A percentile compares a stretch with the other conserved stretches of the same genome.
Evolutionary conservation across 2,888 invertebrate genomes (phyloP).

Genomic region (Morinoia aosen): DNA sequence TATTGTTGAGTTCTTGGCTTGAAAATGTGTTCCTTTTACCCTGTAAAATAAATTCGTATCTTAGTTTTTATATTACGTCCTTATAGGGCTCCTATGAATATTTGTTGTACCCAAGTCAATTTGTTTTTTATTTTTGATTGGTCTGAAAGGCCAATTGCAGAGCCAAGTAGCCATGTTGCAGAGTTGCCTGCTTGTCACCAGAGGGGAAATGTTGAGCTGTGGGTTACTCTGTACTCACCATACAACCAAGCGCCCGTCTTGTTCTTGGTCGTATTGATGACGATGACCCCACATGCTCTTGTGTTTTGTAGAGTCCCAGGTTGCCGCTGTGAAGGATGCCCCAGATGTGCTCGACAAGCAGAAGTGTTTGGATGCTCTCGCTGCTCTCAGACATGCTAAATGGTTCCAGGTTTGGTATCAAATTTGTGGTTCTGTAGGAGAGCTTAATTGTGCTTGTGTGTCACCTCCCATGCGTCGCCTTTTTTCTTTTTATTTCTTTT

Average conservation of each 20-base stretch:
- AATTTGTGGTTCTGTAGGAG: slow-evolving; percentile 12
- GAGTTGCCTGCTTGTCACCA: not conserved
- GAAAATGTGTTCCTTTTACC: slow-evolving; percentile 1
- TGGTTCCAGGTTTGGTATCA: slow-evolving; percentile 96
- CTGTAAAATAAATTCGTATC: not conserved
- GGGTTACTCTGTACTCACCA: slow-evolving; percentile 18
- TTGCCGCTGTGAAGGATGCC: slow-evolving; percentile 76
- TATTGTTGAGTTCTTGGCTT: slow-evolving; percentile 32
- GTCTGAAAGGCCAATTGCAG: not conserved
- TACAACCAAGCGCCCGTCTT: slow-evolving; percentile 26
- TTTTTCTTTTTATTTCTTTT: slow-evolving; percentile 48
- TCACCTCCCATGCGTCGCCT: slow-evolving; percentile 37
- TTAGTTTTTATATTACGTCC: not conserved
- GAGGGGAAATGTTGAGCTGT: slow-evolving; percentile 53
- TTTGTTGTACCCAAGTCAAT: not conserved
- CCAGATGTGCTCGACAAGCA: slow-evolving; percentile 97
- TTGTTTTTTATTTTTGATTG: not conserved
- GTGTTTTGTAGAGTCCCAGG: slow-evolving; percentile 68
- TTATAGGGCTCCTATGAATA: slow-evolving; percentile 3
- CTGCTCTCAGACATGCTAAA: slow-evolving; percentile 99
- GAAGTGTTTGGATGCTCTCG: slow-evolving; percentile 99
- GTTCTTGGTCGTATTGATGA: slow-evolving; percentile 36
- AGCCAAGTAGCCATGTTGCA: slow-evolving; percentile 15
- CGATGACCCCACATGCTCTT: slow-evolving; percentile 61
- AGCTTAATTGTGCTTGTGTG: slow-evolving; percentile 66